A percentile compares a stretch with the other conserved stretches of the same genome.
Conservation (phyloP, 2,797 vertebrate species). For the Gallinago stenura region DNA sequence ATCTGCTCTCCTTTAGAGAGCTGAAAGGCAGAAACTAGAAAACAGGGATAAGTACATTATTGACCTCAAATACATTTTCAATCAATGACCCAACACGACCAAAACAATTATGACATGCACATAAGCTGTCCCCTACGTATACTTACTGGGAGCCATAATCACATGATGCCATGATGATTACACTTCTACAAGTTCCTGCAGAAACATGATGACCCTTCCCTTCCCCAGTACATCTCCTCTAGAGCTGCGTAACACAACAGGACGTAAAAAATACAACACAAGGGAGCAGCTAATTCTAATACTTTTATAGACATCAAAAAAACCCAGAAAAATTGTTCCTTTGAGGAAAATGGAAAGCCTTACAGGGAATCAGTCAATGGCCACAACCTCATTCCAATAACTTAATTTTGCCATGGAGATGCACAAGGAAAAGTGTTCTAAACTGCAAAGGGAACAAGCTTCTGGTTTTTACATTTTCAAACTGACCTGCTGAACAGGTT, state of each 20-base stretch:
- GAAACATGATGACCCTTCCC: not conserved
- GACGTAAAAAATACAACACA: not conserved
- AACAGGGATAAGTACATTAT: fast-evolving
- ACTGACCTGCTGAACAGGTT: not conserved
- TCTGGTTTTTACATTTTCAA: not conserved
- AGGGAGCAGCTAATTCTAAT: not conserved
- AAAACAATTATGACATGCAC: not conserved
- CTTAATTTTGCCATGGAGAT: not conserved
- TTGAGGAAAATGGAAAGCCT: not conserved
- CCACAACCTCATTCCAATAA: not conserved
- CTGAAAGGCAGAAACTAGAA: not conserved
- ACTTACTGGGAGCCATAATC: not conserved
- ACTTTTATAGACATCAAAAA: not conserved
- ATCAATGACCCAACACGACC: not conserved
- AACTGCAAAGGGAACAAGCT: not conserved
- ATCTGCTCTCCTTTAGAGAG: not conserved
- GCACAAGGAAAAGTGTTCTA: not conserved
- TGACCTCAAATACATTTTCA: not conserved
- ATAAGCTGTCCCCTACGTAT: not conserved
- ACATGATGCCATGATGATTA: fast-evolving
- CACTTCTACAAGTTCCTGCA: not conserved
- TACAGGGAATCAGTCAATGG: not conserved
- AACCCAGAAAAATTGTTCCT: not conserved
- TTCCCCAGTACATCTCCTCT: not conserved
- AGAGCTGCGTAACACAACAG: fast-evolving